Conservation (phyloP, 1,140 invertebrate species). For the Lordiphosa stackelbergi region DNA sequence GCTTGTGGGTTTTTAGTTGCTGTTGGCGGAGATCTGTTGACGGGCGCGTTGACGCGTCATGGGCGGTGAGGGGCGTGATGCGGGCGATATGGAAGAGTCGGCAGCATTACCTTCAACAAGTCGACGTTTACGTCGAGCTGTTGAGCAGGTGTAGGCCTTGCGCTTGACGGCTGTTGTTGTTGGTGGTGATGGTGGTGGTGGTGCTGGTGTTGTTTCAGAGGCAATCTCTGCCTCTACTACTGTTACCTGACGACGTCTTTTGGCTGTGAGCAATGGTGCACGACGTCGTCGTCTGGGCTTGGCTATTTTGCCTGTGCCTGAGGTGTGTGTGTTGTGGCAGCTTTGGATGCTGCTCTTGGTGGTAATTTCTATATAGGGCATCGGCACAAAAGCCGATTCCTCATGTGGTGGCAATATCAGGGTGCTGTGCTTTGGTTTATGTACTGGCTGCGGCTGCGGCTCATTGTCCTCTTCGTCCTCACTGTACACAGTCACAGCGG, state of each 20-base stretch:
- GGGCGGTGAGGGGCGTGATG: slow-evolving; percentile 43
- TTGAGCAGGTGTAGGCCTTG: slow-evolving; percentile 26
- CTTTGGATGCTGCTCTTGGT: slow-evolving; percentile 21
- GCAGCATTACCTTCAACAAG: not conserved
- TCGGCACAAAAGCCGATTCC: slow-evolving; percentile 56
- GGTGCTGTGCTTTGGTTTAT: slow-evolving; percentile 62
- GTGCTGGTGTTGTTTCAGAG: not conserved
- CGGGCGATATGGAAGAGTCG: slow-evolving; percentile 22
- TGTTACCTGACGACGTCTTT: slow-evolving; percentile 34
- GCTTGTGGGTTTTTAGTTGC: slow-evolving; percentile 11
- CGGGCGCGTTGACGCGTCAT: slow-evolving; percentile 64
- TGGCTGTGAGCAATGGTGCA: slow-evolving; percentile 42
- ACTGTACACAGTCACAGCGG: slow-evolving; percentile 39
- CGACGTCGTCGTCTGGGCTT: slow-evolving; percentile 58
- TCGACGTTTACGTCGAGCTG: slow-evolving; percentile 23
- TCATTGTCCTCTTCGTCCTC: slow-evolving; percentile 56
- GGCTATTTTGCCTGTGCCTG: slow-evolving; percentile 32
- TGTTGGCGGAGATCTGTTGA: slow-evolving; percentile 64
- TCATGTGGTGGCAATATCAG: slow-evolving; percentile 54
- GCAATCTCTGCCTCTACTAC: slow-evolving; percentile 1
- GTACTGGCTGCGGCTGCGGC: slow-evolving; percentile 3
- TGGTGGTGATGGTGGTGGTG: slow-evolving; percentile 2
- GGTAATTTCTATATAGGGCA: slow-evolving; percentile 28
- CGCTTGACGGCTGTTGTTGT: slow-evolving; percentile 3
- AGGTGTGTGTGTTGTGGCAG: slow-evolving; percentile 55